These are phyloP conservation scores for Folsomia candida DNA, from an alignment of 2,888 invertebrate species.

Conservation along the genomic window DNA sequence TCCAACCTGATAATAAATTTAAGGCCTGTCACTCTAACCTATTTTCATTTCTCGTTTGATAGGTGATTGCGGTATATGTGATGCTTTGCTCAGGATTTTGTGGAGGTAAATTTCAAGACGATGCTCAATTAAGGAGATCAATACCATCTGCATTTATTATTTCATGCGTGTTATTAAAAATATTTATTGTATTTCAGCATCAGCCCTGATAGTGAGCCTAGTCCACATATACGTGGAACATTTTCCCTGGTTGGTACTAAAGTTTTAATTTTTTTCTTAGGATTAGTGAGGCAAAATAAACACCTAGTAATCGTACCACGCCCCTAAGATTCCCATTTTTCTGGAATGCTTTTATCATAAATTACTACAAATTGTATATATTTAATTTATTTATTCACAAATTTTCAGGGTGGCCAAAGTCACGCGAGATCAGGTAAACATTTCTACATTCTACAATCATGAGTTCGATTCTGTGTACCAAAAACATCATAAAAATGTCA, in stretches of 20 bases:
- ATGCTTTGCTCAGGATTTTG: conserved; percentile 54
- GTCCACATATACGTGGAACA: conserved; percentile 58
- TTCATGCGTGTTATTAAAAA: too few species aligned
- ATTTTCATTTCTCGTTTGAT: conserved; percentile 18
- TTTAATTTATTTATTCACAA: too few species aligned
- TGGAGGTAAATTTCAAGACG: conserved; percentile 56
- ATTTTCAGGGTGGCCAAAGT: conserved; percentile 71
- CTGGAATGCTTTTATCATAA: too few species aligned
- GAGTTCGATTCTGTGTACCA: too few species aligned
- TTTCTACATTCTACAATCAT: too few species aligned
- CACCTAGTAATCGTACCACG: too few species aligned
- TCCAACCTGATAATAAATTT: neutral
- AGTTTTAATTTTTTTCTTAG: too few species aligned
- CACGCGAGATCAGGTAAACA: conserved; percentile 61
- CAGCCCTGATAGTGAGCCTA: conserved; percentile 68
- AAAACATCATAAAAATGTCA: too few species aligned
- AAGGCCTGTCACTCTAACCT: neutral
- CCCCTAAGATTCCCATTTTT: too few species aligned
- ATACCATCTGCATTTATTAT: neutral
- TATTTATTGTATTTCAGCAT: too few species aligned
- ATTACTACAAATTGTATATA: too few species aligned
- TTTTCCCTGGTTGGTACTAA: conserved; percentile 67
- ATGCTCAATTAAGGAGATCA: neutral
- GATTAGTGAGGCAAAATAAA: too few species aligned
- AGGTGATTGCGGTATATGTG: conserved; percentile 50